A percentile compares a stretch with the other conserved stretches of the same genome.
Evolutionary conservation across 2,113 vertebrate species (phyloP).

Genomic region (Macquaria ambigua): DNA sequence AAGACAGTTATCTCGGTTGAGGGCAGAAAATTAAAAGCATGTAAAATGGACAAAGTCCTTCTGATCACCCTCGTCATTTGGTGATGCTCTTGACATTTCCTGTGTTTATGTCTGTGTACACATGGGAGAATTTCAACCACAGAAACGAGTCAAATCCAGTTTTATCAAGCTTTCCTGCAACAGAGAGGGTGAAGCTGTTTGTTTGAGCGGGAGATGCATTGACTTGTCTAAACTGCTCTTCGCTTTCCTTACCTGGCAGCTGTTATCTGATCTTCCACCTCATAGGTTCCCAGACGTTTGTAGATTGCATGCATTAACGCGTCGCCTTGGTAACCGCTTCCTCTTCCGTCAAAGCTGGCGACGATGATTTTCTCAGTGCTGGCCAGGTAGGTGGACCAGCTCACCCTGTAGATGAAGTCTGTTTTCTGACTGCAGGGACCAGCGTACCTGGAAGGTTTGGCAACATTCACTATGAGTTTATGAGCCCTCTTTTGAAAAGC

Average conservation of each 20-base stretch:
- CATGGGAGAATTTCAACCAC: not conserved
- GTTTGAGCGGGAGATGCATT: conserved; percentile 13
- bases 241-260: conserved; percentile 87
- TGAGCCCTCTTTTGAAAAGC: not conserved
- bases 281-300: conserved; percentile 91
- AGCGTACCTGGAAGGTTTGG: conserved; percentile 86
- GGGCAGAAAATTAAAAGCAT: not conserved
- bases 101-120: not conserved
- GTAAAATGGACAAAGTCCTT: not conserved
- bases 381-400: conserved; percentile 95
- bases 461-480: not conserved
- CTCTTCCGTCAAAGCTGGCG: conserved; percentile 97
- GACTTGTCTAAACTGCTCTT: conserved; percentile 34
- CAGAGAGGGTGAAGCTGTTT: conserved; percentile 32
- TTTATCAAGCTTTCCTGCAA: conserved; percentile 2
- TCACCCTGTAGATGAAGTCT: conserved; percentile 84
- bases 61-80: not conserved
- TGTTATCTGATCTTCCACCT: conserved; percentile 97
- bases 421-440: conserved; percentile 97
- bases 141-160: conserved; percentile 43
- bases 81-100: conserved; percentile 1
- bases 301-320: conserved; percentile 94
- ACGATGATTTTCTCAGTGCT: conserved; percentile 95
- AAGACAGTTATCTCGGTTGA: not conserved
- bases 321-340: conserved; percentile 98